Evolutionary conservation across 2,797 vertebrate species (phyloP), one percentile per base, ranked within the genome.

Genomic region (Cyclura pinguis): DNA sequence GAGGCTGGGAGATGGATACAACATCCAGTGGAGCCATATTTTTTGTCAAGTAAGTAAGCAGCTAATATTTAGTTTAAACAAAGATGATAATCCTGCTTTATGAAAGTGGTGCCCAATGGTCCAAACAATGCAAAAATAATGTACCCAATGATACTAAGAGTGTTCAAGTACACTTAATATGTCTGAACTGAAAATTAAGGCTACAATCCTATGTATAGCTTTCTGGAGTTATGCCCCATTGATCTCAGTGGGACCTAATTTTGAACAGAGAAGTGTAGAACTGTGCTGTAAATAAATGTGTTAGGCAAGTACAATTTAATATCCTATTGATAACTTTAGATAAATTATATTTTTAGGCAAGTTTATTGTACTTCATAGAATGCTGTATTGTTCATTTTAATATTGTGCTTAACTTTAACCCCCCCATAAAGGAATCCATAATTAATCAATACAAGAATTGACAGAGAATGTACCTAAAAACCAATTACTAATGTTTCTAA

Each of bases 31-130:
- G 97, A 67, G 94, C 95, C n/a, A 89, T 96, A 83, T 98, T 97
- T 93, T 97, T 97, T 93, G 97, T 98, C 96, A 98, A 97, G 97
- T 98, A 95, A 97, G 97, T 97, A 24, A 77, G 14, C 38, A 32
- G 24, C 67, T 86, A 72, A 85, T 59, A 67, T 85, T 73, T 85
- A 29, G 42, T 29, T 38, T 32, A 42, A 69, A 47, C 14, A 9
- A n/a, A 72, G 20, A 32, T 22, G 29, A 72, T 81, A 32, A 24
- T 80, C 5, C 2, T 35, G 29, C 13, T 73, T 86, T 78, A 72
- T n/a, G 62, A 3, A n/a, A 20, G 38, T 69, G 42, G 20, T 5
- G 13, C 6, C 29, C 50, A 18, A 18, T n/a, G 52, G 38, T 12
- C 50, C 73, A 72, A 52, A 73, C 22, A 57, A 69, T 81, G 57